Evolutionary conservation across 1,140 invertebrate genomes (phyloP).

Genomic region (Leptinotarsa lineolata): DNA sequence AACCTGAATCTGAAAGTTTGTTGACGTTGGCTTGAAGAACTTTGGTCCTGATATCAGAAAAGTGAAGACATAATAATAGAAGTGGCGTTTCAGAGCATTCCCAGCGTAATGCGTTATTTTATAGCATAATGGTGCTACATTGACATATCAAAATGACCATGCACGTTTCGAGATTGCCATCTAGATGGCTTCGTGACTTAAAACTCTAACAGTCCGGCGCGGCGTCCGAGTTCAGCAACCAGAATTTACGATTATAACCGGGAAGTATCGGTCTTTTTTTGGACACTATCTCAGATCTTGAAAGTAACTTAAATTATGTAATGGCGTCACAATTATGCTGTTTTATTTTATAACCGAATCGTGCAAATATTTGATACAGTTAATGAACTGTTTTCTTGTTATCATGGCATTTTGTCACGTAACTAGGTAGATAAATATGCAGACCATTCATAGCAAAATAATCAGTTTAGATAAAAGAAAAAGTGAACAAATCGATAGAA

Average conservation of each 20-base stretch:
- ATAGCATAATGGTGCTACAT: not conserved
- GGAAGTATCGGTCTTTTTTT: not conserved
- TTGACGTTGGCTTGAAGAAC: no score
- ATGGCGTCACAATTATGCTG: not conserved
- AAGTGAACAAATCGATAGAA: no score
- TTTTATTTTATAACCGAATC: constrained; percentile 6
- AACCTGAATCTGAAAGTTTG: no score
- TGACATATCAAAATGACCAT: constrained; percentile 4
- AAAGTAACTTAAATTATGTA: not conserved
- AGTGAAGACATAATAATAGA: no score
- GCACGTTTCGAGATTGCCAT: not conserved
- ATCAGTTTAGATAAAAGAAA: no score
- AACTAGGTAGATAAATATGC: not conserved
- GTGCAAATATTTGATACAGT: constrained; percentile 5
- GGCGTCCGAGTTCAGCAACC: not conserved
- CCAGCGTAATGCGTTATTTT: not conserved
- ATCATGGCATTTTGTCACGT: not conserved
- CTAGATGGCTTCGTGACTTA: not conserved
- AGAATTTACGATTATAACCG: constrained; percentile 1
- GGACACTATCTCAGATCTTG: not conserved
- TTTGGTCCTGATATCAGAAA: no score
- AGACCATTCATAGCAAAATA: not conserved
- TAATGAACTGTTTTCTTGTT: not conserved
- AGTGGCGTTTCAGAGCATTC: no score
- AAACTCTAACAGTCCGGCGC: not conserved